Conservation (phyloP, 2,113 vertebrate genomes). For the Paramormyrops kingsleyae region DNA sequence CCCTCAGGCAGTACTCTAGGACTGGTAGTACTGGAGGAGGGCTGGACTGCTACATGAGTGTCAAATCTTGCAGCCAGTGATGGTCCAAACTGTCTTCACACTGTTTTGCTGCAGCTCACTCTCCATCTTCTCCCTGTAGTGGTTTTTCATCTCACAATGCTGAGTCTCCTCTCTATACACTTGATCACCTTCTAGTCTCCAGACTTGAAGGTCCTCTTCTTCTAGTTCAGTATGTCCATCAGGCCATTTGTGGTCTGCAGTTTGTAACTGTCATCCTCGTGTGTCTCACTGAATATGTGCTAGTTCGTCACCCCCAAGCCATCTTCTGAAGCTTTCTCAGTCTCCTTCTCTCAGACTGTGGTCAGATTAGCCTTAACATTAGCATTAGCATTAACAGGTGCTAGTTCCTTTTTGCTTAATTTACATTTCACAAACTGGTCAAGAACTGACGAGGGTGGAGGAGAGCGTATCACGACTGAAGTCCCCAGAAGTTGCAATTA, state of each 20-base stretch:
- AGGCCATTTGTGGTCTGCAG: not conserved
- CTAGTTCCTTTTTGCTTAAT: not conserved
- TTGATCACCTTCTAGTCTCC: not conserved
- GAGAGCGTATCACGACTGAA: not conserved
- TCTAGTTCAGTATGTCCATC: not conserved
- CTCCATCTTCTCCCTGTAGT: not conserved
- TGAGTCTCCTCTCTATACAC: not conserved
- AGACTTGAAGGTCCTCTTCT: not conserved
- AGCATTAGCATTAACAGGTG: not conserved
- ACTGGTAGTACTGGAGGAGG: not conserved
- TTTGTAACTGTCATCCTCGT: not conserved
- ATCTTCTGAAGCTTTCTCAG: not conserved
- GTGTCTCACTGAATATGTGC: not conserved
- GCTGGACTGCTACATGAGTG: not conserved
- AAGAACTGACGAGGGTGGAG: not conserved
- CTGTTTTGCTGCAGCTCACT: not conserved
- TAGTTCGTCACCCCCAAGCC: not conserved
- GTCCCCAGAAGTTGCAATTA: not conserved
- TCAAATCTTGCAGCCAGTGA: not conserved
- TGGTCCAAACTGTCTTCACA: not conserved
- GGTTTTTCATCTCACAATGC: not conserved
- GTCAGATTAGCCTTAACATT: not conserved
- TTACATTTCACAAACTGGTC: not conserved
- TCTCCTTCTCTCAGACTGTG: not conserved
- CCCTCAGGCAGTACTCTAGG: not conserved